Percentiles rank a stretch among this genome's conserved stretches.
Conservation (phyloP, 2,888 invertebrate genomes). For the Thymelicus lineola region DNA sequence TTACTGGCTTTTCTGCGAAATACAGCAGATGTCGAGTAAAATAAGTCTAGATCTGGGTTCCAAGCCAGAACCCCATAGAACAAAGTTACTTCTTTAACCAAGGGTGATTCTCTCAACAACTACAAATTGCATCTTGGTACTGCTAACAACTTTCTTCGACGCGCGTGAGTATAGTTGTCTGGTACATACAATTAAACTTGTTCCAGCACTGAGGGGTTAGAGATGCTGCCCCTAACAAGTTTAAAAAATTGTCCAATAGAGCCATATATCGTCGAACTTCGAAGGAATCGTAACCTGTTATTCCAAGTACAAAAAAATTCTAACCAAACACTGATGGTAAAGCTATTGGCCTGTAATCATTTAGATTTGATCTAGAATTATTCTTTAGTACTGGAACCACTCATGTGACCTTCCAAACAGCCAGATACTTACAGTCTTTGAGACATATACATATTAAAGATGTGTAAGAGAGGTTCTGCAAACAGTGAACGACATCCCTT, state of each 20-base stretch:
- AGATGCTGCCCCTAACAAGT: neutral
- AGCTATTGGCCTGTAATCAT: neutral
- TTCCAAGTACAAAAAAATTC: too few species aligned
- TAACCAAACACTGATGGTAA: neutral
- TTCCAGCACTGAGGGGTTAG: neutral
- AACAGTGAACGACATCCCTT: too few species aligned
- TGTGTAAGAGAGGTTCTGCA: too few species aligned
- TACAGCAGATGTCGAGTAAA: too few species aligned
- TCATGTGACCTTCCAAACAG: neutral
- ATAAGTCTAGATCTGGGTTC: too few species aligned
- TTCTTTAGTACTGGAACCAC: neutral
- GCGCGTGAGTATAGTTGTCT: neutral
- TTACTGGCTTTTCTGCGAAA: too few species aligned
- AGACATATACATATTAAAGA: too few species aligned
- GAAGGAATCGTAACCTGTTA: too few species aligned
- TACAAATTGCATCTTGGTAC: too few species aligned
- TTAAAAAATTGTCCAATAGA: neutral
- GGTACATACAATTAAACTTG: neutral
- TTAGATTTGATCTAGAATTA: neutral
- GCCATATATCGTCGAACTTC: neutral
- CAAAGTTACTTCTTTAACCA: too few species aligned
- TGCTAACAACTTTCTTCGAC: neutral
- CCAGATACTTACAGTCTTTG: neutral
- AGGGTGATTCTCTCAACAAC: too few species aligned
- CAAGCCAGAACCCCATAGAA: too few species aligned